phyloP scores from a whole-genome alignment of 2,888 invertebrate genomes.

The Anorthoa munda region DNA sequence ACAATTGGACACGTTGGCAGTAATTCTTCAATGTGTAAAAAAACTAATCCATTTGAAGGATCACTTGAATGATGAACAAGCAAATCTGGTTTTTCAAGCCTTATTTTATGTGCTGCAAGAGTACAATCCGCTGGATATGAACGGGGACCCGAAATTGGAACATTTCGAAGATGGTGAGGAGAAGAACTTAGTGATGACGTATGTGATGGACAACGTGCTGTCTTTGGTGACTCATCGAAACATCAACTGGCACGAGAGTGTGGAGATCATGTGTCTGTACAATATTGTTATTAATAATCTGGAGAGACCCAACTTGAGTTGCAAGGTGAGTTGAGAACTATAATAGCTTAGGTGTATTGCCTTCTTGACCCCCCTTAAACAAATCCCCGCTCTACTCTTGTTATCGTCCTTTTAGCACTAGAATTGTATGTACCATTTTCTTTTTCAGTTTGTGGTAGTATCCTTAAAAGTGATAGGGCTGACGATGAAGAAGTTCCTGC shows the following conservation, averaged over 20 bases:
- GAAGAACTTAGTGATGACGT: conserved; percentile 89
- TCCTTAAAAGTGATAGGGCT: conserved; percentile 93
- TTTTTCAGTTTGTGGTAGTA: conserved; percentile 92
- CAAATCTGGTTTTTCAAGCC: conserved; percentile 92
- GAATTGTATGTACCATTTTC: background rate
- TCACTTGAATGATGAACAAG: conserved; percentile 91
- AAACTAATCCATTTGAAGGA: conserved; percentile 91
- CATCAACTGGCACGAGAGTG: conserved; percentile 94
- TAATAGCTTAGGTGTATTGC: background rate
- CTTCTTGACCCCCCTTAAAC: too few species aligned
- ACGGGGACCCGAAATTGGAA: conserved; percentile 70
- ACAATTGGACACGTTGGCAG: conserved; percentile 83
- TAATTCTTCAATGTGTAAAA: conserved; percentile 90
- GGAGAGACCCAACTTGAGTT: conserved; percentile 80
- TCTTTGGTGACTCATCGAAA: conserved; percentile 93
- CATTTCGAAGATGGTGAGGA: conserved; percentile 79
- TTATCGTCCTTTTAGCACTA: background rate
- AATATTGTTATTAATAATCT: conserved; percentile 83
- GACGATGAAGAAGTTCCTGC: conserved; percentile 94
- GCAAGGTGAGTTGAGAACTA: conserved; percentile 74
- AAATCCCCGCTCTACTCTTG: background rate
- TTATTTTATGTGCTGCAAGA: conserved; percentile 92
- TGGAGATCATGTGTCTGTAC: conserved; percentile 93
- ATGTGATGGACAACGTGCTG: conserved; percentile 92
- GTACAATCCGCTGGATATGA: conserved; percentile 80